Percentiles rank a stretch among this genome's conserved stretches.
Conservation (phyloP, 1,140 invertebrate species). For the Apis florea region DNA sequence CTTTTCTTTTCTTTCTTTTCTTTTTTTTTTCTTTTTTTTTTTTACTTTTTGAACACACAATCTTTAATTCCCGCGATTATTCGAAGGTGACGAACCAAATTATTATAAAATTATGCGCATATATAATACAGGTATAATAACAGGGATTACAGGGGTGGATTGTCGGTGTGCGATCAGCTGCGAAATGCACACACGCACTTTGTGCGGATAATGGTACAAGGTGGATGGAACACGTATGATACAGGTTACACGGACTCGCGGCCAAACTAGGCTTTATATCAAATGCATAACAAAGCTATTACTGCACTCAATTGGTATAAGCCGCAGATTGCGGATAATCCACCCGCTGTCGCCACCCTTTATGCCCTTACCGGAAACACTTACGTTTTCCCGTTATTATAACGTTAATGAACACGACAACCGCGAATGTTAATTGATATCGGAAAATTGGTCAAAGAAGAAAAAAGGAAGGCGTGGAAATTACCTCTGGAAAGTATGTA, state of each 20-base stretch:
- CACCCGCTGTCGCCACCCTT: not conserved
- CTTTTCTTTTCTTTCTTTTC: no score
- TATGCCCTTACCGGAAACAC: not conserved
- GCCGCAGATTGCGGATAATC: slow-evolving; percentile 65
- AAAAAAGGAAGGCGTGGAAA: not conserved
- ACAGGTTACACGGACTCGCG: slow-evolving; percentile 47
- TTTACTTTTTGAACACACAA: not conserved
- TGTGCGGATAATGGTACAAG: slow-evolving; percentile 52
- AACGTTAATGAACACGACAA: not conserved
- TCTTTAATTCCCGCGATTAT: not conserved
- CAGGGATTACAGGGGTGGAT: slow-evolving; percentile 45
- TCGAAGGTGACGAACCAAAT: not conserved
- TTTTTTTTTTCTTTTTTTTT: no score
- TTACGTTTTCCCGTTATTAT: not conserved
- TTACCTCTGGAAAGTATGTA: not conserved
- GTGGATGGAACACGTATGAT: slow-evolving; percentile 52
- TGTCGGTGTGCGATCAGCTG: slow-evolving; percentile 2
- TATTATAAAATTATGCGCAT: not conserved
- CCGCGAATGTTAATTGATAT: not conserved
- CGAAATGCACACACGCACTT: slow-evolving; percentile 12
- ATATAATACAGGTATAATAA: slow-evolving; percentile 10
- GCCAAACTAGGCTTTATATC: slow-evolving; percentile 67
- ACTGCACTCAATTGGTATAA: slow-evolving; percentile 68
- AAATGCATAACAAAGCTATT: slow-evolving; percentile 70
- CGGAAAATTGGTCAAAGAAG: not conserved